Evolutionary conservation across 2,888 invertebrate species (phyloP), one percentile per base, ranked within the genome.

Genomic region (Ceratothoa steindachneri): DNA sequence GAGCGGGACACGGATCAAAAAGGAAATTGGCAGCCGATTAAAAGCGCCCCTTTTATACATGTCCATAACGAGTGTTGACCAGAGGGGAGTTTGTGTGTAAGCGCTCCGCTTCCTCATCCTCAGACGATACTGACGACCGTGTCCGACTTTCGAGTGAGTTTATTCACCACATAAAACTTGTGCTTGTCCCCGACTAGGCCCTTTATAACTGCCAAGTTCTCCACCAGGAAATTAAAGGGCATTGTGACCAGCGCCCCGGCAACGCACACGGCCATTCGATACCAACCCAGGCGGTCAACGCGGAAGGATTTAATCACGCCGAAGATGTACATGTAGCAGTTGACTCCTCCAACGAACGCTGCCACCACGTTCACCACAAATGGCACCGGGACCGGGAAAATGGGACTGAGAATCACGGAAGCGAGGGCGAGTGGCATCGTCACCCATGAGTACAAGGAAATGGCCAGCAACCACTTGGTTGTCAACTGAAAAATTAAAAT

Each of bases 231-330:
- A 86, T 97, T 97, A 81, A 97, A 90, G 22, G 97, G 96, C 84
- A 97, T 94, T 73, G 94, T 93, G 75, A 92, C 90, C 67, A 97
- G 86, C 2, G 95, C 95, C 60, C 95, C 96, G 77, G 90, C 87
- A 77, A 95, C 89, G 83, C 93, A 93, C 73, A 93, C 85, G 74
- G 90, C 83, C 83, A 94, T 93, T 83, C 90, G 89, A 53, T 90
- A 83, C 77, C 92, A 85, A 12, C 96, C 95, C 84, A 93, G 91
- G 82, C 94, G 89, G 84, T 93, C 91, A 41, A 95, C 86, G 27
- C 94, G 93, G 84, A 97, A 97, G 72, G 96, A 96, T 85, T 96
- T 97, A 70, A 96, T 89, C n/a, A 96, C 96, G 80, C 97, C 97
- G 85, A 96, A 97, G 79, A 97, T 89, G 84, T 97, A 97, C 96